Evolutionary conservation across 2,888 invertebrate genomes (phyloP), one percentile per base, ranked within the genome.

Genomic region (Nezara viridula): DNA sequence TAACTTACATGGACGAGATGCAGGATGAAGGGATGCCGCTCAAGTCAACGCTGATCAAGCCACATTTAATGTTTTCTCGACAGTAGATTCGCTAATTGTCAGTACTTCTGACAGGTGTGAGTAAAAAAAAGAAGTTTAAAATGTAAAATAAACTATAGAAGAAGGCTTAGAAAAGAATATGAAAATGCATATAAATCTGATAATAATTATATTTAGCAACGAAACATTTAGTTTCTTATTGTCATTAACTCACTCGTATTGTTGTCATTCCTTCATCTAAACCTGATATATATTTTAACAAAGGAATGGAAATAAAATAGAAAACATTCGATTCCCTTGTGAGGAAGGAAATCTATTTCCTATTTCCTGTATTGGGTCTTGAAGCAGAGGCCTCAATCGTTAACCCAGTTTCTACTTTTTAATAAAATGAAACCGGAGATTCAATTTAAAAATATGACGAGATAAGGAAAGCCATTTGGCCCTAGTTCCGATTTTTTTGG

Each of bases 351-450:
- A 40, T 81, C 81, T 81, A 44, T 81, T 47, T 44, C 14, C 44
- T 47, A 81, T 81, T 81, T 44, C 77, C 40, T 40, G 21, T 21
- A 77, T 77, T 7, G 40, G 44, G 19, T 44, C 24, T 81, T 14
- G 16, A 12, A 40, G 44, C 19, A n/a, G n/a, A 40, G n/a, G n/a
- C 44, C 44, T 44, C 14, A 7, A n/a, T n/a, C 81, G 81, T 44
- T 81, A 81, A 81, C 81, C 81, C 44, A 81, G 44, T 81, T 81
- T n/a, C 44, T 37, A 44, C 24, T 81, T 81, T 73, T 81, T 81
- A 81, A 81, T 81, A 81, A 81, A 81, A 81, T n/a, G 44, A 81
- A 81, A 44, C 44, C 37, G 14, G 81, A 47, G n/a, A 47, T 81
- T 81, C 81, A 44, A 81, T 81, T 44, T 81, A 81, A 81, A 81